Evolutionary conservation across 2,113 vertebrate genomes (phyloP).

Genomic region (Climacteris rufus): DNA sequence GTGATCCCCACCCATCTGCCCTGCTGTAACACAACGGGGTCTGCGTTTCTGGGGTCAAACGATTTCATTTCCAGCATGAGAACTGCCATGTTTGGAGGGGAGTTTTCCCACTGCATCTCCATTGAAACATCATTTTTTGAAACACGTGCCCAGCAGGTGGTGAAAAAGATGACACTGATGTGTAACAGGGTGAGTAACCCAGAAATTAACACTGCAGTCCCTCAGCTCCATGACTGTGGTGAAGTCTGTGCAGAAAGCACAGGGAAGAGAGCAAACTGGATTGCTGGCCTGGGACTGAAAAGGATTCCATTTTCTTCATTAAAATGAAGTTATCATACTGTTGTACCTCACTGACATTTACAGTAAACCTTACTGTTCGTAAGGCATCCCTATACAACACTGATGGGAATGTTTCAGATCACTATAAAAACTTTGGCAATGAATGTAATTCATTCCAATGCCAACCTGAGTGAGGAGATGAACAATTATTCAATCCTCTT

Average conservation of each 20-base stretch:
- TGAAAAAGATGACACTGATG: not conserved
- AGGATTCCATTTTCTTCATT: not conserved
- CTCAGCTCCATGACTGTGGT: not conserved
- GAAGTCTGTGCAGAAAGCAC: not conserved
- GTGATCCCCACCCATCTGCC: not conserved
- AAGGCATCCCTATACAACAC: not conserved
- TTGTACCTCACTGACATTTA: not conserved
- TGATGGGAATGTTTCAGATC: not conserved
- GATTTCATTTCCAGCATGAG: not conserved
- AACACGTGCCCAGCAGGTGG: rapidly evolving
- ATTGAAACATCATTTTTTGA: not conserved
- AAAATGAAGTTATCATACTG: not conserved
- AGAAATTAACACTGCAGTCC: not conserved
- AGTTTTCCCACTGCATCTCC: not conserved
- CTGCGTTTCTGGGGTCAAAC: not conserved
- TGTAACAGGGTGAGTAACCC: not conserved
- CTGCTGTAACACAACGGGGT: too few species aligned
- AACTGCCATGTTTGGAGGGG: not conserved
- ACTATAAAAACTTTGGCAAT: not conserved
- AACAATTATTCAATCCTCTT: not conserved
- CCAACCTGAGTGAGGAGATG: not conserved
- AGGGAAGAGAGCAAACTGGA: not conserved
- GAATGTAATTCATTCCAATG: not conserved
- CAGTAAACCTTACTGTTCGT: not conserved
- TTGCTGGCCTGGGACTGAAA: not conserved